Percentiles rank a stretch among this genome's conserved stretches.
Evolutionary conservation across 1,140 invertebrate species (phyloP).

Genomic region (Contarinia nasturtii): DNA sequence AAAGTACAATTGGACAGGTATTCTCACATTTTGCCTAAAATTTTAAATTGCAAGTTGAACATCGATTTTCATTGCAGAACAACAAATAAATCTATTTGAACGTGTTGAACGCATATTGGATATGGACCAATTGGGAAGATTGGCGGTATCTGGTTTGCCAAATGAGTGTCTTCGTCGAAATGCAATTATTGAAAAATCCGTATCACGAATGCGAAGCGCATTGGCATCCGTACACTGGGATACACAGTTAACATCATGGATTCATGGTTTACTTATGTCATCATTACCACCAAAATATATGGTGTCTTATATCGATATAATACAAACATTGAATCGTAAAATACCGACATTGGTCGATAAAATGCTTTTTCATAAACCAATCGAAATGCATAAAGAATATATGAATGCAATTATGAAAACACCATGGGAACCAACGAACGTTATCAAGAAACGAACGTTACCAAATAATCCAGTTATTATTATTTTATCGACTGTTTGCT

Average conservation of each 20-base stretch:
- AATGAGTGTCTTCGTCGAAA: slow-evolving; percentile 47
- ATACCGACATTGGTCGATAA: slow-evolving; percentile 59
- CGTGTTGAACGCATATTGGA: slow-evolving; percentile 47
- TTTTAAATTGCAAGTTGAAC: too few species aligned
- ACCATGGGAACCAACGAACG: slow-evolving; percentile 48
- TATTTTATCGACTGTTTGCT: slow-evolving; percentile 35
- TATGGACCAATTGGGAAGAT: slow-evolving; percentile 42
- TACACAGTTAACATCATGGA: slow-evolving; percentile 50
- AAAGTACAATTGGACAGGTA: slow-evolving; percentile 39
- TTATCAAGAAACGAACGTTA: slow-evolving; percentile 31
- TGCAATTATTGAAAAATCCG: slow-evolving; percentile 48
- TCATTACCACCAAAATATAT: slow-evolving; percentile 46
- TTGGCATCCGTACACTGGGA: slow-evolving; percentile 50
- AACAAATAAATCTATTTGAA: slow-evolving; percentile 32
- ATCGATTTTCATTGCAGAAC: slow-evolving; percentile 34
- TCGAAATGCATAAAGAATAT: slow-evolving; percentile 29
- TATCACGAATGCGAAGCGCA: slow-evolving; percentile 41
- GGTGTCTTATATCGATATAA: slow-evolving; percentile 56
- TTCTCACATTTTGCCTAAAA: too few species aligned
- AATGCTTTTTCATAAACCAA: slow-evolving; percentile 37
- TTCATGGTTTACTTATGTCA: slow-evolving; percentile 55
- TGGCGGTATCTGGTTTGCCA: slow-evolving; percentile 33
- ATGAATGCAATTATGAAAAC: slow-evolving; percentile 47
- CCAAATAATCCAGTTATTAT: slow-evolving; percentile 55
- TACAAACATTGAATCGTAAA: slow-evolving; percentile 56